Conservation (phyloP, 1,140 invertebrate genomes). For the Papilio polytes region DNA sequence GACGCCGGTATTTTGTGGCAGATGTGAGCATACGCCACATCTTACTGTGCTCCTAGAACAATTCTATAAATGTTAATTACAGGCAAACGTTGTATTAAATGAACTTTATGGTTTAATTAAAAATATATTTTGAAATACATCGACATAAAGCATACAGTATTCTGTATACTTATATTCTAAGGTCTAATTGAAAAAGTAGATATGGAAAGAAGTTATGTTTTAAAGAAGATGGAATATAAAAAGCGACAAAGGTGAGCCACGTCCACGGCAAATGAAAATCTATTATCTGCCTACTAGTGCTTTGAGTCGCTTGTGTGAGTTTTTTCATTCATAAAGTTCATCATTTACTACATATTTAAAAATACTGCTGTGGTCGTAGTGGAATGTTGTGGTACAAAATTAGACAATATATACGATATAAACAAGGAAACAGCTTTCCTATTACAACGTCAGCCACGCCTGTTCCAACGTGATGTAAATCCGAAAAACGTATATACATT, state of each 20-base stretch:
- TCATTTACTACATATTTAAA: constrained; percentile 34
- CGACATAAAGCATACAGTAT: background rate
- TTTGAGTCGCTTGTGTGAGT: constrained; percentile 39
- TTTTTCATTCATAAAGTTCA: constrained; percentile 20
- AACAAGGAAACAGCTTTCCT: constrained; percentile 18
- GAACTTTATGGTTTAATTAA: constrained; percentile 26
- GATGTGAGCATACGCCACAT: constrained; percentile 58
- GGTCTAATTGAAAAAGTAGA: background rate
- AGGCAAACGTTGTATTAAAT: background rate
- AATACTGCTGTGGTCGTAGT: constrained; percentile 14
- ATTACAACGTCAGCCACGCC: constrained; percentile 15
- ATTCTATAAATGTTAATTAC: constrained; percentile 15
- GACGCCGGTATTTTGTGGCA: constrained; percentile 52
- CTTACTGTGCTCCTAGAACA: constrained; percentile 35
- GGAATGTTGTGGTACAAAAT: constrained; percentile 20
- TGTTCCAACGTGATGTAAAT: constrained; percentile 13
- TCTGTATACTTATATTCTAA: background rate
- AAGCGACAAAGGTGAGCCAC: background rate
- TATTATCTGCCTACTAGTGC: constrained; percentile 44
- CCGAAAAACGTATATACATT: constrained; percentile 50
- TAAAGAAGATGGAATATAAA: background rate
- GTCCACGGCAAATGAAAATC: background rate
- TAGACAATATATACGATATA: background rate
- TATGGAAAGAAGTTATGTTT: background rate
- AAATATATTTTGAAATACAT: constrained; percentile 37